Percentiles rank a stretch among this genome's conserved stretches.
phyloP scores from a whole-genome alignment of 2,113 vertebrate species.

The Onychostruthus taczanowskii region DNA sequence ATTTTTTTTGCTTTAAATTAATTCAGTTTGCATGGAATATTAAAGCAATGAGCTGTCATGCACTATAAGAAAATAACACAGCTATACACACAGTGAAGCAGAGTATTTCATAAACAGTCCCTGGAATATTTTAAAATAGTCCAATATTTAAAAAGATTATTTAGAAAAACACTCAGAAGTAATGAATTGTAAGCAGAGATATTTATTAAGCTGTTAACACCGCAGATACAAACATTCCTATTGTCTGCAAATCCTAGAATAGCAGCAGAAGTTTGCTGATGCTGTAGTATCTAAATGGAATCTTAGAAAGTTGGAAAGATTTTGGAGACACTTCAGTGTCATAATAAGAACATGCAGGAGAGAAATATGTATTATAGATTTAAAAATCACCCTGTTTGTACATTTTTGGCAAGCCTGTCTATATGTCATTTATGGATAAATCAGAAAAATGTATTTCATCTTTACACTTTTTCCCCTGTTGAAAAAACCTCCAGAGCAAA shows the following conservation, averaged over 20 bases:
- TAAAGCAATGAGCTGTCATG: not conserved
- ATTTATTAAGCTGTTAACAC: not conserved
- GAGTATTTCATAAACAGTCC: not conserved
- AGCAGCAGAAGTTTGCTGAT: not conserved
- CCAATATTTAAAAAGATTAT: not conserved
- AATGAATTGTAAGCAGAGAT: not conserved
- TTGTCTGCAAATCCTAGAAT: not conserved
- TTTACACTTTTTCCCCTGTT: not conserved
- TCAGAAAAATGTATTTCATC: not conserved
- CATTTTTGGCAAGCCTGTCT: not conserved
- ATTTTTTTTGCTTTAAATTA: constrained; percentile 16
- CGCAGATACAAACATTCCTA: not conserved
- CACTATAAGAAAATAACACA: not conserved
- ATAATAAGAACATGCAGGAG: not conserved
- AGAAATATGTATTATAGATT: not conserved
- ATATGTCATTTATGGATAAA: not conserved
- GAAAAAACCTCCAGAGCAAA: not conserved
- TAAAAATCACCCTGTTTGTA: not conserved
- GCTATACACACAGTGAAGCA: not conserved
- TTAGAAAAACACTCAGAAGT: not conserved
- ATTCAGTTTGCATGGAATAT: constrained; percentile 26
- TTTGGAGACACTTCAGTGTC: not conserved
- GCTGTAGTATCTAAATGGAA: not conserved
- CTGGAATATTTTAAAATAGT: not conserved
- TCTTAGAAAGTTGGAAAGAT: not conserved